Conservation (phyloP, 2,113 vertebrate genomes). For the Anthoscopus minutus region DNA sequence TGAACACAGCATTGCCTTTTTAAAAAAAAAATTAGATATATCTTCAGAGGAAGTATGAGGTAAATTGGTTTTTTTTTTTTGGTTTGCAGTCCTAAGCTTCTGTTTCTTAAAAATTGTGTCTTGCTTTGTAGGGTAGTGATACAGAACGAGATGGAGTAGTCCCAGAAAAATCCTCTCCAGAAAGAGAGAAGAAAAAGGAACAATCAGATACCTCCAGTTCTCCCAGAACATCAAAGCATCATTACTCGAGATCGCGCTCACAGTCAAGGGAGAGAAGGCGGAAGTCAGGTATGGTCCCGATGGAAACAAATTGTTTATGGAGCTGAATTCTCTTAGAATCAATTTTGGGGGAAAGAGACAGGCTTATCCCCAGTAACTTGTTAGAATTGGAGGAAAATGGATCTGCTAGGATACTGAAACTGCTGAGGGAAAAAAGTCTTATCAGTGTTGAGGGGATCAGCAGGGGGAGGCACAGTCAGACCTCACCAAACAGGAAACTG, state of each 20-base stretch:
- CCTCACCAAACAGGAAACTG: neutral
- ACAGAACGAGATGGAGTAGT: constrained; percentile 76
- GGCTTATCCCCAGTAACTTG: neutral
- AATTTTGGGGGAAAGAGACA: neutral
- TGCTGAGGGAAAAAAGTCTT: neutral
- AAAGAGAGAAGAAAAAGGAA: constrained; percentile 81
- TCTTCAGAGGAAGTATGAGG: neutral
- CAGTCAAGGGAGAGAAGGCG: constrained; percentile 85
- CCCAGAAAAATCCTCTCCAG: constrained; percentile 77
- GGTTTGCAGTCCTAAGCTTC: neutral
- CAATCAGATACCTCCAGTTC: constrained; percentile 85
- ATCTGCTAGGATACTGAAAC: neutral
- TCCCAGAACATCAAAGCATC: constrained; percentile 87
- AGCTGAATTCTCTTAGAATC: neutral
- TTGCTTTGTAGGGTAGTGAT: constrained; percentile 79
- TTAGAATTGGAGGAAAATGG: neutral
- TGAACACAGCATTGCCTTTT: neutral
- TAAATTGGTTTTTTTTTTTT: neutral
- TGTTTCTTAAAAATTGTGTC: neutral
- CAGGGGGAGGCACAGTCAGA: rapidly evolving
- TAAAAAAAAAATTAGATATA: neutral
- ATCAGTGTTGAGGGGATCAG: rapidly evolving
- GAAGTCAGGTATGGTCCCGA: constrained; percentile 72
- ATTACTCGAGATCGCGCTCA: constrained; percentile 90
- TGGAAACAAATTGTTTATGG: neutral